Percentiles rank a stretch among this genome's conserved stretches.
phyloP scores from a whole-genome alignment of 1,140 invertebrate species.

The Pachyrhynchus sulphureomaculatus region DNA sequence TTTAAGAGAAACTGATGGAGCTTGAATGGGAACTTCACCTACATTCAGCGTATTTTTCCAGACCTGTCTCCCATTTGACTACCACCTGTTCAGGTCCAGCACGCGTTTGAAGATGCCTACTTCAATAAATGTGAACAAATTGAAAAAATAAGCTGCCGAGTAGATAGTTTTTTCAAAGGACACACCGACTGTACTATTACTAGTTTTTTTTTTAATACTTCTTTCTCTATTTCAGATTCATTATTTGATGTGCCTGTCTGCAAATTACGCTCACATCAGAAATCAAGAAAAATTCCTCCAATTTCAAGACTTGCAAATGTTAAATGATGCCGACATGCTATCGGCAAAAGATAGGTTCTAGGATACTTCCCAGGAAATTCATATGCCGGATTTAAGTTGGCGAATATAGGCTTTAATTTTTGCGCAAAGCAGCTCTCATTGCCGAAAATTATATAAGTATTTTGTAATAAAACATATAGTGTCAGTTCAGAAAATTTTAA shows the following conservation, averaged over 20 bases:
- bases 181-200: too few species aligned
- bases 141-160: too few species aligned
- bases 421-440: not conserved
- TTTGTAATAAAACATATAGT: not conserved
- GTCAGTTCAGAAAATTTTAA: too few species aligned
- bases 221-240: constrained; percentile 66
- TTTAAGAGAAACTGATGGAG: too few species aligned
- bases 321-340: constrained; percentile 74
- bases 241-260: constrained; percentile 91
- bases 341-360: constrained; percentile 79
- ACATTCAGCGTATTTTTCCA: too few species aligned
- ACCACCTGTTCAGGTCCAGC: too few species aligned
- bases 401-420: constrained; percentile 2
- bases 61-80: too few species aligned
- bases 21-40: too few species aligned
- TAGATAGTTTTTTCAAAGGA: too few species aligned
- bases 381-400: constrained; percentile 45
- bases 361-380: constrained; percentile 74
- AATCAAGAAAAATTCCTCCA: constrained; percentile 92
- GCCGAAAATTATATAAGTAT: not conserved
- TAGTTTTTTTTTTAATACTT: too few species aligned
- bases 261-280: constrained; percentile 93
- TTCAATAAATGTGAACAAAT: too few species aligned
- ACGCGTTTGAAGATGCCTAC: too few species aligned
- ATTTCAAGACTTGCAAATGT: constrained; percentile 83